These are phyloP conservation scores for Oryzias sinensis DNA, from an alignment of 2,797 vertebrate genomes.

Conservation along the genomic window DNA sequence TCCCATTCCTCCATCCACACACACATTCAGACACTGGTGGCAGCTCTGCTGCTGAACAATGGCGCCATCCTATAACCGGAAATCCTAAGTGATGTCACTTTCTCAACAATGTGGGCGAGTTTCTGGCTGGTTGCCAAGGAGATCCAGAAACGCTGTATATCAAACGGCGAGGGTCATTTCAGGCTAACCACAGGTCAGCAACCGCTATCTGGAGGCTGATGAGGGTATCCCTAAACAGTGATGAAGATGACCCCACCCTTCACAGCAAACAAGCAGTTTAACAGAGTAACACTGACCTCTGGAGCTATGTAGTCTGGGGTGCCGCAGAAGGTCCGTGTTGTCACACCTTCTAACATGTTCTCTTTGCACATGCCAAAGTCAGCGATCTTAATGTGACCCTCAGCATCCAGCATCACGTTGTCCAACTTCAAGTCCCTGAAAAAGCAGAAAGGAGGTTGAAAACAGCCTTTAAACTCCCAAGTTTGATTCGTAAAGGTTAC, in stretches of 20 bases:
- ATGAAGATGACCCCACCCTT: conserved; percentile 49
- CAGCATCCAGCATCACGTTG: conserved; percentile 95
- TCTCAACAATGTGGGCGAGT: too few species aligned
- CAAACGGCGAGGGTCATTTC: too few species aligned
- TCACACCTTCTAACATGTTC: conserved; percentile 86
- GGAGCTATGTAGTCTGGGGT: conserved; percentile 98
- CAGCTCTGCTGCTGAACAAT: too few species aligned
- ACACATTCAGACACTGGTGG: too few species aligned
- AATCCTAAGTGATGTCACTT: too few species aligned
- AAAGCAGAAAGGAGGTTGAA: conserved; percentile 10
- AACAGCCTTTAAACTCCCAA: conserved; percentile 6
- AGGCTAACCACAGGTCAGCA: conserved; percentile 27
- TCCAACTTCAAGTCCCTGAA: conserved; percentile 94
- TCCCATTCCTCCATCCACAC: too few species aligned
- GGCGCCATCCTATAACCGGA: too few species aligned
- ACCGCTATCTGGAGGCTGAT: conserved; percentile 62
- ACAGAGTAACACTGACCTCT: conserved; percentile 75
- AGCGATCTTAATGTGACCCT: conserved; percentile 97
- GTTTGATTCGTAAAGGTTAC: background rate
- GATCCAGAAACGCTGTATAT: too few species aligned
- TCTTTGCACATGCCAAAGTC: conserved; percentile 99
- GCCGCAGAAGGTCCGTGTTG: conserved; percentile 95
- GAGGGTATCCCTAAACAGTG: conserved; percentile 51
- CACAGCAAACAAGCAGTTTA: conserved; percentile 16
- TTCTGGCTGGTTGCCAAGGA: too few species aligned